These are phyloP conservation scores for Seladonia tumulorum DNA, from an alignment of 2,888 invertebrate species.

Conservation along the genomic window DNA sequence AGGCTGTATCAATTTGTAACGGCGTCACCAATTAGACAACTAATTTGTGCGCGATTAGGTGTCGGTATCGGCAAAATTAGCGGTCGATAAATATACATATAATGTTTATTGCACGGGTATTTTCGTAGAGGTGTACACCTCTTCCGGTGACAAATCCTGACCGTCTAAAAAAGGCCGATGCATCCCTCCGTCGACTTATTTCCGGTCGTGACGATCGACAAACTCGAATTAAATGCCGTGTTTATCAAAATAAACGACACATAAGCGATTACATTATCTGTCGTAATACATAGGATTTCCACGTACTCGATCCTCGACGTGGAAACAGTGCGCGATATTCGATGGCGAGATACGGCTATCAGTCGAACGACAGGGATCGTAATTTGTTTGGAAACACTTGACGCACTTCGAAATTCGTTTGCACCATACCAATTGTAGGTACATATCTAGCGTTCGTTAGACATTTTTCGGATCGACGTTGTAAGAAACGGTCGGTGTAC, in stretches of 20 bases:
- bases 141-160: background rate
- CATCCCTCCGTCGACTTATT: background rate
- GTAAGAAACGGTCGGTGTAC: background rate
- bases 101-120: constrained; percentile 32
- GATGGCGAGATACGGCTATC: background rate
- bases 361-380: background rate
- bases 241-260: constrained; percentile 30
- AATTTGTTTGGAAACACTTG: background rate
- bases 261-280: constrained; percentile 40
- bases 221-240: constrained; percentile 14
- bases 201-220: background rate
- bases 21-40: constrained; percentile 34
- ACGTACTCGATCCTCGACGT: background rate
- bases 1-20: constrained; percentile 39
- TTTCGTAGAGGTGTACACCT: background rate
- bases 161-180: background rate
- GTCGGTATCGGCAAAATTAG: constrained; percentile 25
- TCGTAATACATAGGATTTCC: constrained; percentile 11
- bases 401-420: background rate
- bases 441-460: background rate
- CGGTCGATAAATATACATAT: constrained; percentile 11
- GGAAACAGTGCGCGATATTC: background rate
- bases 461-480: constrained; percentile 16
- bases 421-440: background rate
- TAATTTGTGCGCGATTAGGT: constrained; percentile 6